These are phyloP conservation scores for Porites australiensis DNA, from an alignment of 64 coral and sea anemone species.

Conservation along the genomic window DNA sequence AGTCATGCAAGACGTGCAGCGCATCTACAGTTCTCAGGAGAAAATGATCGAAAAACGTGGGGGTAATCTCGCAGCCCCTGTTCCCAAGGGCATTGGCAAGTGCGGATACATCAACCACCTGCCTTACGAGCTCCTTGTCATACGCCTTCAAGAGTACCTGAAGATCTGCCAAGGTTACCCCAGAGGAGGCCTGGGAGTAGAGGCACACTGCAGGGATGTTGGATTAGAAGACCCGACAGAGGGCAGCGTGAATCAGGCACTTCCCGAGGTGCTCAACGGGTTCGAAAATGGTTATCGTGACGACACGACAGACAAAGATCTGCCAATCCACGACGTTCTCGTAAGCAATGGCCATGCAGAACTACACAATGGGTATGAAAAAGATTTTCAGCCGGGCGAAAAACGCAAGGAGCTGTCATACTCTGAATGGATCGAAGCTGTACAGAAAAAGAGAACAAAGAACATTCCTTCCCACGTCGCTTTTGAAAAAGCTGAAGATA, in stretches of 20 bases:
- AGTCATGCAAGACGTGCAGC: conserved; percentile 64
- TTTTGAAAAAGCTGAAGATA: conserved; percentile 55
- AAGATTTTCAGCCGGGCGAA: too few relatives aligned
- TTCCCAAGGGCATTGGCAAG: conserved; percentile 83
- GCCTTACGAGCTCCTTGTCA: conserved; percentile 46
- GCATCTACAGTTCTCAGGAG: conserved; percentile 24
- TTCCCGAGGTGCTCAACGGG: neutral
- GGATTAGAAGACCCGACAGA: conserved; percentile 71
- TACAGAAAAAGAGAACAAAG: conserved; percentile 54
- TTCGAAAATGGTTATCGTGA: conserved; percentile 1
- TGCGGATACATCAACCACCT: conserved; percentile 79
- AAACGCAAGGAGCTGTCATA: neutral
- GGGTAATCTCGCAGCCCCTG: conserved; percentile 75
- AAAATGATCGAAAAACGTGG: conserved; percentile 70
- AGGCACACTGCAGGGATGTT: conserved; percentile 79
- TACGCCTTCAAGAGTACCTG: conserved; percentile 61
- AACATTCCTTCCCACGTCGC: neutral
- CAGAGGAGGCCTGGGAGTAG: conserved; percentile 64
- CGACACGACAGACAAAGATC: neutral
- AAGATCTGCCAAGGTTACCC: conserved; percentile 67
- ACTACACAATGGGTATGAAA: too few relatives aligned
- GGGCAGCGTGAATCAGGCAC: conserved; percentile 12
- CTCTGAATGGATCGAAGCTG: conserved; percentile 49
- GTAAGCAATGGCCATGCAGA: too few relatives aligned
- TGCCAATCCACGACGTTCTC: too few relatives aligned